Evolutionary conservation across 1,140 invertebrate genomes (phyloP), one percentile per base, ranked within the genome.

Genomic region (Drosophila biarmipes): DNA sequence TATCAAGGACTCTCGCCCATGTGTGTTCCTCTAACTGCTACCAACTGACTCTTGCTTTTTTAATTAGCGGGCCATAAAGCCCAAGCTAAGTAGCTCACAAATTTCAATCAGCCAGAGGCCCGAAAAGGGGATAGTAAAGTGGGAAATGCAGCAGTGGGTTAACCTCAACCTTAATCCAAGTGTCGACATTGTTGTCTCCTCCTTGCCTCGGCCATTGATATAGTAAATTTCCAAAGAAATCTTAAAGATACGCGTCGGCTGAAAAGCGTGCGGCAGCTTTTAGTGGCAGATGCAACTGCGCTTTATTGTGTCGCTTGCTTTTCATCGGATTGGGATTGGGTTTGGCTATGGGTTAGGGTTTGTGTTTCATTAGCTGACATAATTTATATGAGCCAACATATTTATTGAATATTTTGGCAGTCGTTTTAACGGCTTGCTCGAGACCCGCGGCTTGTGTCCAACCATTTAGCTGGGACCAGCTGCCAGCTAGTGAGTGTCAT

Each of bases 361-460:
- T n/a, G 15, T 15, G 52, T 35, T 81, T 86, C 82, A 86, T 86
- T 86, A 86, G 82, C 69, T 62, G 62, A 69, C 82, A 86, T 86
- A 86, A 87, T 86, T 86, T 86, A 86, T 86, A 87, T 81, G 78
- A 81, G 69, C 82, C n/a, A n/a, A n/a, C n/a, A n/a, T n/a, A n/a
- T n/a, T n/a, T n/a, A n/a, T n/a, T n/a, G n/a, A n/a, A n/a, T 86
- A 82, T 86, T 86, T 86, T 86, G 82, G 82, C 82, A 86, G 82
- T 75, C 78, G 58, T 51, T 87, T 87, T 78, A 86, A 86, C 82
- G 82, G 82, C 82, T 78, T 67, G 63, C 34, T 42, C 57, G 37
- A 35, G 49, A 11, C 53, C 52, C 56, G 52, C 43, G 43, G 42
- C 61, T 55, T 45, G 62, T 64, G 67, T 64, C 72, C 67, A 71